Conservation (phyloP, 2,113 vertebrate species). For the Nestor notabilis region DNA sequence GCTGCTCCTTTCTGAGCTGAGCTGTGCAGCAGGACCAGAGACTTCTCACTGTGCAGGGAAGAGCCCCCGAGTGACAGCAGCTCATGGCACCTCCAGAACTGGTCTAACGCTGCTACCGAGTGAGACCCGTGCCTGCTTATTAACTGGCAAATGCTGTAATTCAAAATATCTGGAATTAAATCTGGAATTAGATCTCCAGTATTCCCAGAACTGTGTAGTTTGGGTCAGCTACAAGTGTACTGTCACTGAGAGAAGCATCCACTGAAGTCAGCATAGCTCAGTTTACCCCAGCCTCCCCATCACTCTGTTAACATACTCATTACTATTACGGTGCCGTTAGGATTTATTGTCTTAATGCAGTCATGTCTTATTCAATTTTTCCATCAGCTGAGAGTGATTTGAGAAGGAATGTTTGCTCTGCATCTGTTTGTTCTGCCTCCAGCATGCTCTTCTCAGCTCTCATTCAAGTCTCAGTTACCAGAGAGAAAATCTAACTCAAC, state of each 20-base stretch:
- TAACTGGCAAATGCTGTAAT: background rate
- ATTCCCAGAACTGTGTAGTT: background rate
- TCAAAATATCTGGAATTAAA: background rate
- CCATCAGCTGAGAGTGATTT: background rate
- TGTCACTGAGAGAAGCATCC: background rate
- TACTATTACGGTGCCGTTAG: accelerated
- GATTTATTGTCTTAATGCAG: background rate
- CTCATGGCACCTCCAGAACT: background rate
- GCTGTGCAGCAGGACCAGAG: background rate
- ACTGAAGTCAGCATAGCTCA: background rate
- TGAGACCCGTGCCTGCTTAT: background rate
- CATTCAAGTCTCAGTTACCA: background rate
- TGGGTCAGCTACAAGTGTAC: background rate
- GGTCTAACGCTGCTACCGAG: accelerated
- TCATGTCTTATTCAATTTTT: background rate
- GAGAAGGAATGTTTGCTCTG: background rate
- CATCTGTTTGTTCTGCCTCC: background rate
- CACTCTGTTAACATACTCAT: background rate
- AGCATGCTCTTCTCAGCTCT: background rate
- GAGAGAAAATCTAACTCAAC: background rate
- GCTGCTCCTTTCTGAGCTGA: background rate
- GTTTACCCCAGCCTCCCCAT: background rate
- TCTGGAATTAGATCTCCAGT: accelerated
- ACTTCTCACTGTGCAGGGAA: background rate
- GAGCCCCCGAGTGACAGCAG: accelerated